A percentile compares a stretch with the other conserved stretches of the same genome.
Evolutionary conservation across 2,888 invertebrate genomes (phyloP).

Genomic region (Lepidochitona cinerea): DNA sequence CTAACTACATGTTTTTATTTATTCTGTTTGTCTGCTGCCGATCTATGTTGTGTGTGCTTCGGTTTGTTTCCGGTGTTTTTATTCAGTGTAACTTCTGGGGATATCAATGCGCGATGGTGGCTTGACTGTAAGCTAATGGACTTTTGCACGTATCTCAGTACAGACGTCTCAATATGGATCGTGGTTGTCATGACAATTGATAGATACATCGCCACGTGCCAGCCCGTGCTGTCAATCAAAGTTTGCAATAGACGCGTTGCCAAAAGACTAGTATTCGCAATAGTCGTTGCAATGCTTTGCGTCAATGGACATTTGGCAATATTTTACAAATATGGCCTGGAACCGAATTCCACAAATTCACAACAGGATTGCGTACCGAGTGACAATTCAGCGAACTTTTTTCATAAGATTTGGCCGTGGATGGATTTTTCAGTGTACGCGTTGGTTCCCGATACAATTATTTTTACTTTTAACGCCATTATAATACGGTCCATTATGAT

Average conservation of each 20-base stretch:
- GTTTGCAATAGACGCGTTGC: slow-evolving; percentile 9
- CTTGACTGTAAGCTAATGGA: slow-evolving; percentile 1
- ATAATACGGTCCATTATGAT: not conserved
- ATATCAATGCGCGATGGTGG: not conserved
- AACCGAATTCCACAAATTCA: not conserved
- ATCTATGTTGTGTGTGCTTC: not conserved
- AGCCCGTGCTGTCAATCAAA: not conserved
- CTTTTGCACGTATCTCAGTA: not conserved
- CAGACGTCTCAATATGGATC: not conserved
- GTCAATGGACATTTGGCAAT: not conserved
- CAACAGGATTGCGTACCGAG: not conserved
- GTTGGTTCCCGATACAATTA: not conserved
- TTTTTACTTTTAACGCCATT: not conserved
- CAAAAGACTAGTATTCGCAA: not conserved
- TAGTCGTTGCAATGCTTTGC: not conserved
- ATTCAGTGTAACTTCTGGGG: not conserved
- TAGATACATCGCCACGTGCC: slow-evolving; percentile 3
- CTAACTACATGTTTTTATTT: not conserved
- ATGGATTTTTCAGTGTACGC: not conserved
- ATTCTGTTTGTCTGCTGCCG: not conserved
- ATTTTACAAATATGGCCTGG: not conserved
- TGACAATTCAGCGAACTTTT: not conserved
- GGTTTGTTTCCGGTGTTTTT: not conserved
- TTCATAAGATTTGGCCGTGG: not conserved
- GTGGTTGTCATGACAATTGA: slow-evolving; percentile 7